Evolutionary conservation across 2,888 invertebrate species (phyloP).

Genomic region (Apodemia hepburni): DNA sequence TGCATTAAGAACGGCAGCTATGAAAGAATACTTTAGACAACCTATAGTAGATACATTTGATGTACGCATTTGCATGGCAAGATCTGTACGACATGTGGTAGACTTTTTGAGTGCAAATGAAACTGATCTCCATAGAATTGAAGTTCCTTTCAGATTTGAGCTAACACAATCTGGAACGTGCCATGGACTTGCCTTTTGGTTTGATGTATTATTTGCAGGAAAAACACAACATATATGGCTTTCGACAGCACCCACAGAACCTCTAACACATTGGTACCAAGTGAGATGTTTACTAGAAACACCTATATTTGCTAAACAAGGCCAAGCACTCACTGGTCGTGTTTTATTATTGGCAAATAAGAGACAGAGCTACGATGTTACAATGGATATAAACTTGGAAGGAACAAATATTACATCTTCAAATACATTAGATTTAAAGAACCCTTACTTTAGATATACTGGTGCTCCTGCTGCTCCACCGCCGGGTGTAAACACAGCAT

Average conservation of each 20-base stretch:
- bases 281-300: conserved; percentile 96
- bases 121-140: conserved; percentile 96
- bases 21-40: conserved; percentile 98
- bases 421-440: conserved; percentile 97
- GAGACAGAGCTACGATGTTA: conserved; percentile 99
- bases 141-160: conserved; percentile 96
- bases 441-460: conserved; percentile 98
- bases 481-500: conserved; percentile 93
- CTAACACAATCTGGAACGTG: conserved; percentile 95
- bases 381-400: conserved; percentile 95
- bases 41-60: conserved; percentile 99
- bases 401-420: conserved; percentile 89
- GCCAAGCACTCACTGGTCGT: conserved; percentile 93
- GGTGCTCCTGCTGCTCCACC: conserved; percentile 96
- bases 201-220: conserved; percentile 98
- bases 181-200: conserved; percentile 99
- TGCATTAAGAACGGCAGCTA: conserved; percentile 94
- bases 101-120: conserved; percentile 96
- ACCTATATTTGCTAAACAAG: conserved; percentile 96
- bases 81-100: conserved; percentile 94
- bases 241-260: conserved; percentile 98
- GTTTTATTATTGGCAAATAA: conserved; percentile 95
- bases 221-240: conserved; percentile 95
- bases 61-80: conserved; percentile 97
- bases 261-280: conserved; percentile 99